Evolutionary conservation across 2,888 invertebrate species (phyloP), one percentile per base, ranked within the genome.

Genomic region (Hirudinaria manillensis): DNA sequence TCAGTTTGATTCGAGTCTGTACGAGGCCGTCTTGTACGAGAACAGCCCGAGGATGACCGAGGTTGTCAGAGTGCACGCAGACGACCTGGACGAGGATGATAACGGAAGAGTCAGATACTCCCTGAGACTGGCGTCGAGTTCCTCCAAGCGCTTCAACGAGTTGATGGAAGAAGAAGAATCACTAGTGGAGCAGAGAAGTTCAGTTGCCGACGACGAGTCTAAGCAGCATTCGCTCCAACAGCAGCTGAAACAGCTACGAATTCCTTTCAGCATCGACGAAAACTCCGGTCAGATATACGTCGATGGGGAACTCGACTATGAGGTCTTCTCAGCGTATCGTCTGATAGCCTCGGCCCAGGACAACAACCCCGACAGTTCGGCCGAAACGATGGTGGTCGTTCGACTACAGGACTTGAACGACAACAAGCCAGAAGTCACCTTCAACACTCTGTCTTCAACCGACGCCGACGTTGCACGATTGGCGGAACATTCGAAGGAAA

Each of bases 261-360:
- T 65, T 61, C 73, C 73, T 27, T 77, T 77, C 65, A 32, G 13
- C 19, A 61, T 77, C 29, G 70, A 77, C 27, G 74, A 77, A 66
- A 68, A 45, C 1, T 76, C 76, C 21, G 77, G 77, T 3, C 71
- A 75, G 38, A 66, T 77, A 27, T 76, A 45, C 70, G 76, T 76
- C 16, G 70, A 61, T 10, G 76, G 77, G 0, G 53, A 67, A 7
- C 66, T 77, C 10, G 77, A 77, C 65, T 77, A 71, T 56, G 77
- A 77, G 51, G 34, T 66, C 0, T 34, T 13, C 65, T 38, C 61
- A 21, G 24, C 32, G 53, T 53, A 76, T 61, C 67, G 70, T 38
- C 75, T 76, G 34, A 70, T 76, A 29, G 76, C 51, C 16, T 61
- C 51, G 24, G 76, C 76, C 34, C 45, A 70, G 13, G 76, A 76